phyloP scores from a whole-genome alignment of 2,797 vertebrate species.

The Tenualosa ilisha region DNA sequence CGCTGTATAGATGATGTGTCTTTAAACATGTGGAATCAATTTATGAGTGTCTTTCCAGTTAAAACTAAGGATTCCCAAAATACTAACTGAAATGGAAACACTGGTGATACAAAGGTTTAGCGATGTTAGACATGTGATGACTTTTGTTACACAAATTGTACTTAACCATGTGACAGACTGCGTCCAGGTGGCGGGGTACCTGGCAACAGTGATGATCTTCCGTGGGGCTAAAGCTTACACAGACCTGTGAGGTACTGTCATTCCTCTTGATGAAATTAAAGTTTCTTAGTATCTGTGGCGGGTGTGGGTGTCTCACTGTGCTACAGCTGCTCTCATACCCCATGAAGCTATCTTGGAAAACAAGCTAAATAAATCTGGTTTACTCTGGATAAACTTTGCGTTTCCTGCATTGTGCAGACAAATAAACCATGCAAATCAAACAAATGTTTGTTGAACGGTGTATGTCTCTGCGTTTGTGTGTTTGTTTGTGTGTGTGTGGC shows the following conservation, averaged over 20 bases:
- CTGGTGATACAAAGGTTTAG: neutral
- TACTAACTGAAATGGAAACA: neutral
- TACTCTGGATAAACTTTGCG: neutral
- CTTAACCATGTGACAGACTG: neutral
- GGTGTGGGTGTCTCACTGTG: no score
- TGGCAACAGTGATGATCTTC: neutral
- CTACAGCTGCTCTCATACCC: no score
- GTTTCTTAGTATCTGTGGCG: no score
- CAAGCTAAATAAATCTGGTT: neutral
- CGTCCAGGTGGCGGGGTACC: neutral
- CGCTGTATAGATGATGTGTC: neutral
- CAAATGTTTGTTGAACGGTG: neutral
- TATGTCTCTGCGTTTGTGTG: neutral
- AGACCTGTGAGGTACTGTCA: no score
- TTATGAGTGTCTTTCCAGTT: neutral
- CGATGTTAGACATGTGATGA: neutral
- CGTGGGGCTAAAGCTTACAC: neutral
- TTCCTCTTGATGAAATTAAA: no score
- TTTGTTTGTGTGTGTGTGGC: neutral
- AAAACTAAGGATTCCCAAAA: neutral
- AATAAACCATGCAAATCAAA: constrained; percentile 11
- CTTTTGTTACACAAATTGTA: constrained; percentile 8
- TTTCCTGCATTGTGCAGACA: neutral
- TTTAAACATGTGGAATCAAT: neutral
- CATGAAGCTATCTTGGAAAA: neutral